phyloP scores from a whole-genome alignment of 2,888 invertebrate genomes.

The Morinoia aosen region DNA sequence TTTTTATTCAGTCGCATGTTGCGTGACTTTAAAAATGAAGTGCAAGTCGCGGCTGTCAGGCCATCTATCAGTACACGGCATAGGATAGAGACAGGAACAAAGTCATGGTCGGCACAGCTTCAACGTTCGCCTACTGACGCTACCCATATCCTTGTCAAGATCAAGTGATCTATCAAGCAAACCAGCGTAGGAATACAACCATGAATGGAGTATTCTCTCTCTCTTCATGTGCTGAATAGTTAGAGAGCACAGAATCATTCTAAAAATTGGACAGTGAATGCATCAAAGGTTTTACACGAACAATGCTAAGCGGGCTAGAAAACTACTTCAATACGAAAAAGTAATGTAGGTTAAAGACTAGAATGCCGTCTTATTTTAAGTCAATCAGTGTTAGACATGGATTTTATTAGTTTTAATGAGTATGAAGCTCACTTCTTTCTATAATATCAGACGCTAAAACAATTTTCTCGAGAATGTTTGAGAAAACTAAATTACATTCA shows the following conservation, averaged over 20 bases:
- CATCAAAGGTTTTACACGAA: background rate
- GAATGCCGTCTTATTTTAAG: background rate
- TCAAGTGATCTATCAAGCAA: conserved; percentile 6
- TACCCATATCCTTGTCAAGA: conserved; percentile 17
- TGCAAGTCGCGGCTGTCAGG: background rate
- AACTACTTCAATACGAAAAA: background rate
- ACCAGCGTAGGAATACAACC: background rate
- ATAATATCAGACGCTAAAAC: background rate
- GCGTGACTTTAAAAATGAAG: conserved; percentile 13
- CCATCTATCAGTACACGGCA: background rate
- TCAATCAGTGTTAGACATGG: background rate
- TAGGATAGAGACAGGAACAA: conserved; percentile 35
- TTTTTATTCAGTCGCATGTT: background rate
- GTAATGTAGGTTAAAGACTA: background rate
- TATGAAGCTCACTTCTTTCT: background rate
- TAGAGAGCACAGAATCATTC: background rate
- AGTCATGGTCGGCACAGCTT: background rate
- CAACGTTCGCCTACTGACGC: background rate
- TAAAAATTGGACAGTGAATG: background rate
- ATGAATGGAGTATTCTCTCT: background rate
- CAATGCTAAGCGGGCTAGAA: background rate
- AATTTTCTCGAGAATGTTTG: background rate
- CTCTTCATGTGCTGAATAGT: background rate
- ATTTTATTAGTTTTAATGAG: background rate
- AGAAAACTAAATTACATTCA: background rate